Evolutionary conservation across 2,888 invertebrate genomes (phyloP), one percentile per base, ranked within the genome.

Genomic region (Argyra leucocephala): DNA sequence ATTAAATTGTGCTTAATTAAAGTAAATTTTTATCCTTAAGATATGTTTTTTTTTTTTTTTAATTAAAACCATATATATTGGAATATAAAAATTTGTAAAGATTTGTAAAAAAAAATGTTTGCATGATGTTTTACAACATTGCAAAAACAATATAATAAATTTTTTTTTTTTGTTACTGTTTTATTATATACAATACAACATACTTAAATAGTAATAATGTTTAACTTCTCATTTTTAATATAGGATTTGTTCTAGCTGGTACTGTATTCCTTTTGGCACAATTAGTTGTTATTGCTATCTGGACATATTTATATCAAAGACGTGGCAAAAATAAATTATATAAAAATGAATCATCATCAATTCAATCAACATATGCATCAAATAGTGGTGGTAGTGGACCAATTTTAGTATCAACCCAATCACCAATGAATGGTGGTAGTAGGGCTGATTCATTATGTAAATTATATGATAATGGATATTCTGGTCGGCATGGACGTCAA

Each of bases 281-380:
- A 82, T 84, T 92, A 77, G 88, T 89, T 73, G 85, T 92, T 67
- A 86, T 92, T 69, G 88, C 90, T 60, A 89, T 87, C 68, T 91
- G 91, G 90, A 88, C 91, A 70, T 90, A 90, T 80, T 86, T 90
- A 76, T 90, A 90, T 88, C 90, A 90, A 78, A 84, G 89, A 71
- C 82, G 88, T 75, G 85, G 86, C 72, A 78, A 72, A 67, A 65
- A 71, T 59, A 72, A 24, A 61, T 26, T 21, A 61, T 61, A 61
- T 61, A 61, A 61, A 61, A 31, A 31, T 61, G 61, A 61, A 26
- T 61, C 24, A 61, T 21, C 58, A 58, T 58, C 67, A 68, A 72
- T 69, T 72, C 79, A 15, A 26, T 26, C 57, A n/a, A 63, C 64
- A 23, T 66, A 60, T 36, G 61, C 65, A n/a, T 61, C 61, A 21